Evolutionary conservation across 1,140 invertebrate genomes (phyloP).

Genomic region (Luehdorfia chinensis): DNA sequence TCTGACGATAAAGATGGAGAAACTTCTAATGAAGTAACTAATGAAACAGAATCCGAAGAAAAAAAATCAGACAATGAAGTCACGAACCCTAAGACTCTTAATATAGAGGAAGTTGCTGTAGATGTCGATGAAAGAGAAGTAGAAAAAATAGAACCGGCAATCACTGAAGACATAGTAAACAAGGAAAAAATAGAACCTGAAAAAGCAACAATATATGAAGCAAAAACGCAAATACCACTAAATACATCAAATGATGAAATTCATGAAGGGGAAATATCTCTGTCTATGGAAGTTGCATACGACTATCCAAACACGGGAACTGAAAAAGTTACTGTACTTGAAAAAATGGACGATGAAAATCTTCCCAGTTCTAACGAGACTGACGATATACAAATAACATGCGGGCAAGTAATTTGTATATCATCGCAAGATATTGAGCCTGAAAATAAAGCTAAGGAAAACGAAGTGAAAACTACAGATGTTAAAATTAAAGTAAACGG

Average conservation of each 20-base stretch:
- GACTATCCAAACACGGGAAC: conserved; percentile 37
- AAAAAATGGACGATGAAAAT: conserved; percentile 50
- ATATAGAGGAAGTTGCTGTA: background rate
- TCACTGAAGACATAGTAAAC: background rate
- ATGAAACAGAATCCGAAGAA: conserved; percentile 14
- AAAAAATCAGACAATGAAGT: background rate
- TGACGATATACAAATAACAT: conserved; percentile 63
- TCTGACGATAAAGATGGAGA: conserved; percentile 15
- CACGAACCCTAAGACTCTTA: background rate
- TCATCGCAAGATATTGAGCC: conserved; percentile 37
- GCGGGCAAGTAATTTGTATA: conserved; percentile 44
- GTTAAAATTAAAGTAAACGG: background rate
- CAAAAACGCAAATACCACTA: conserved; percentile 36
- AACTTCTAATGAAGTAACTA: conserved; percentile 6
- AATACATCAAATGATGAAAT: conserved; percentile 37
- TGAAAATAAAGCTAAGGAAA: conserved; percentile 25
- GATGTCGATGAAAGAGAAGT: background rate
- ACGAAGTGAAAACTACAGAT: conserved; percentile 11
- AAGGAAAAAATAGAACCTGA: background rate
- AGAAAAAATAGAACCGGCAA: background rate
- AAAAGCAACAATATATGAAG: conserved; percentile 35
- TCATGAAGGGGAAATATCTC: conserved; percentile 35
- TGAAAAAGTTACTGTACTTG: conserved; percentile 39
- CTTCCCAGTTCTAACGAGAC: conserved; percentile 56
- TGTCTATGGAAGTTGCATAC: conserved; percentile 49